phyloP scores from a whole-genome alignment of 2,888 invertebrate species.

The Pandemis heparana region DNA sequence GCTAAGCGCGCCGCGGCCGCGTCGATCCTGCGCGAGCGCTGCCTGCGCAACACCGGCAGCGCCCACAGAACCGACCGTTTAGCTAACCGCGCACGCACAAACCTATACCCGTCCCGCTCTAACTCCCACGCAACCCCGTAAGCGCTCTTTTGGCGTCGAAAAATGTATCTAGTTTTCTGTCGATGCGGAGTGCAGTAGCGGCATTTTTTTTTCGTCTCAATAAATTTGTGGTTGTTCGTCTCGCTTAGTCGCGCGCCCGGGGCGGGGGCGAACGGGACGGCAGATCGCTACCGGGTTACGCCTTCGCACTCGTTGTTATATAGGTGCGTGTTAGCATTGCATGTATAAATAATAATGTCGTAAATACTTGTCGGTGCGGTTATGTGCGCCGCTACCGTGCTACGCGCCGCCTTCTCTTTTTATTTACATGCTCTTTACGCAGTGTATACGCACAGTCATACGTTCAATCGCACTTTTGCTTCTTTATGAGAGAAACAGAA shows the following conservation, averaged over 20 bases:
- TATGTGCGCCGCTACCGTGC: constrained; percentile 75
- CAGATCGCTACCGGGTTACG: constrained; percentile 83
- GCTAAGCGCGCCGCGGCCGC: constrained; percentile 80
- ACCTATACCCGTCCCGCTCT: constrained; percentile 64
- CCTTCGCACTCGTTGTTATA: constrained; percentile 84
- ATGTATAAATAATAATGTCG: constrained; percentile 81
- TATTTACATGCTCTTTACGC: constrained; percentile 49
- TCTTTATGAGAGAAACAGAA: neutral
- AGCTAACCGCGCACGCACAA: constrained; percentile 66
- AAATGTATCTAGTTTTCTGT: constrained; percentile 85
- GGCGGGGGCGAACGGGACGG: constrained; percentile 78
- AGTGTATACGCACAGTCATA: constrained; percentile 9
- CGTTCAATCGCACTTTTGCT: neutral
- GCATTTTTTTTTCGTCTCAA: constrained; percentile 83
- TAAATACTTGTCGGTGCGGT: constrained; percentile 79
- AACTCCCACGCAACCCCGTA: constrained; percentile 46
- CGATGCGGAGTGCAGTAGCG: constrained; percentile 85
- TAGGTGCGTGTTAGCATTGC: constrained; percentile 82
- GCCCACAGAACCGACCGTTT: constrained; percentile 83
- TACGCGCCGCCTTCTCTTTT: constrained; percentile 72
- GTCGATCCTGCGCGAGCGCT: constrained; percentile 79
- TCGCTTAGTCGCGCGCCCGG: constrained; percentile 81
- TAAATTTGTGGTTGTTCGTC: constrained; percentile 85
- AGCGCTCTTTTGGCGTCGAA: constrained; percentile 75
- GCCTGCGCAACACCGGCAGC: constrained; percentile 84